Base-by-base conservation (phyloP, 2,113 vertebrate species). In the Mohoua ochrocephala region DNA sequence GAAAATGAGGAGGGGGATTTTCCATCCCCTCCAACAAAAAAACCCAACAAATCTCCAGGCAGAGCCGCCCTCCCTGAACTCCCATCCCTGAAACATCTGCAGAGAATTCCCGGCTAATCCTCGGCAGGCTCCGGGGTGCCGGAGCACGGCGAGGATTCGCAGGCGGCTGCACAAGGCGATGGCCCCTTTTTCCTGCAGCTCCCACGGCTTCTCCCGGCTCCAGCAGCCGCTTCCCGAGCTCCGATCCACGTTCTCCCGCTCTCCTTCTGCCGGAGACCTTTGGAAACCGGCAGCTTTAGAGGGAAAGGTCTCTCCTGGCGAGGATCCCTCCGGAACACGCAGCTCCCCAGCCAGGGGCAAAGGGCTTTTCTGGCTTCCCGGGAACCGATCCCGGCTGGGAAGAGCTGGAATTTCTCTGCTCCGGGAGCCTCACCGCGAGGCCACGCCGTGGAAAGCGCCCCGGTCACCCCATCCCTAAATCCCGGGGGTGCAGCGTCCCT, bases 31-130 rank as follows among this genome's bases (percentile, higher is more conserved):
- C 42, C 27, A 28, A 22, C 12, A 15, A 31, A 54, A 63, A 5
- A 0, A 1, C 4, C 8, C 15, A n/a, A n/a, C n/a, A n/a, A n/a
- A n/a, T n/a, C 61, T 60, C 23, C 26, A 2, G 35, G 3, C 59
- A 16, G 22, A 30, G 24, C 27, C 23, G 12, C 54, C 2, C 39
- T 41, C 2, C 1, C 82, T 10, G 27, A 85, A n/a, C 64, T 85
- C 63, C 0, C 53, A 20, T 8, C 24, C 6, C 52, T 39, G 60
- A 16, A 92, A 87, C 91, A 92, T 87, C 96, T 23, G 95, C 89
- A 71, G 95, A 89, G 84, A 89, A 87, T 91, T 78, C 45, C 13
- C 60, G 41, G 22, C 84, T 49, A 6, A 82, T 84, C 84, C 91
- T 47, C 47, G 9, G 76, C 68, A 11, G 49, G 27, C 92, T 84